These are phyloP conservation scores for Oncorhynchus clarkii DNA, from an alignment of 2,113 vertebrate genomes.

Conservation along the genomic window DNA sequence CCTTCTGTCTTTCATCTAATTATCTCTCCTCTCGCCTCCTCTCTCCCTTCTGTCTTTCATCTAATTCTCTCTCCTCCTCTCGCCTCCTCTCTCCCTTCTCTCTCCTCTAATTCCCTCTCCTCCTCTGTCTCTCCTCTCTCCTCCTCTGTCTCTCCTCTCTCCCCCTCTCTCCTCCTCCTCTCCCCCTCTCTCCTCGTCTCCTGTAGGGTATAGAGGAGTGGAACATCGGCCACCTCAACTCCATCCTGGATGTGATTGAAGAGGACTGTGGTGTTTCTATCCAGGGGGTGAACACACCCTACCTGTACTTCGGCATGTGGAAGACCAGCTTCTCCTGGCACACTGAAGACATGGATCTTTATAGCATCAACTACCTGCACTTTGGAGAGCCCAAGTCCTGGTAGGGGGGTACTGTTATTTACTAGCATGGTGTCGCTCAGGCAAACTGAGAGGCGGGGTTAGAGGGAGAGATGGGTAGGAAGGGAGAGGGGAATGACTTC, in stretches of 20 bases:
- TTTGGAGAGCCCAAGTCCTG: constrained; percentile 97
- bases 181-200: too few species aligned
- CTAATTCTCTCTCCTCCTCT: background rate
- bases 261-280: constrained; percentile 95
- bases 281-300: constrained; percentile 95
- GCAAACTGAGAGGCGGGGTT: background rate
- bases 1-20: too few species aligned
- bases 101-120: too few species aligned
- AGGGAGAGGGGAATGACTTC: background rate
- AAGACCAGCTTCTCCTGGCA: constrained; percentile 98
- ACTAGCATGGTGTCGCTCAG: too few species aligned
- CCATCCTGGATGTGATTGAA: constrained; percentile 89
- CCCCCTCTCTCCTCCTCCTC: too few species aligned
- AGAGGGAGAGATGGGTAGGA: background rate
- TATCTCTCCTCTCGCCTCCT: too few species aligned
- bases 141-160: too few species aligned
- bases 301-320: constrained; percentile 99
- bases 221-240: constrained; percentile 93
- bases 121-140: too few species aligned
- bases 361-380: constrained; percentile 98
- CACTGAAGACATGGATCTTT: constrained; percentile 98
- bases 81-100: too few species aligned
- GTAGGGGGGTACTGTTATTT: constrained; percentile 67
- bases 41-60: background rate
- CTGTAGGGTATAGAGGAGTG: constrained; percentile 86